Percentiles rank a stretch among this genome's conserved stretches.
phyloP scores from a whole-genome alignment of 2,888 invertebrate species.

The Thelaira solivaga region DNA sequence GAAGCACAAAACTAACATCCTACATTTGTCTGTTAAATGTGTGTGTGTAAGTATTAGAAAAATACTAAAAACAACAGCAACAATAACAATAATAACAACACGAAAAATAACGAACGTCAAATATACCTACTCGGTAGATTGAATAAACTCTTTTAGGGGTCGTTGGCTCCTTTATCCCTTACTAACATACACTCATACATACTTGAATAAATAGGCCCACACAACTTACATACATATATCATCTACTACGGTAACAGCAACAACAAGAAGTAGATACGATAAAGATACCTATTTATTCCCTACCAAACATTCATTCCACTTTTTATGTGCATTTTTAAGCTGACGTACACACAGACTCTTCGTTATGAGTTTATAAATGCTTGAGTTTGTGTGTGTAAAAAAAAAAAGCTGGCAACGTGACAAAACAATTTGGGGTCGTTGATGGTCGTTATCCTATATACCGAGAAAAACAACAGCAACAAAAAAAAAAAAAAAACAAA shows the following conservation, averaged over 20 bases:
- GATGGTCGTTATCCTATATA: conserved; percentile 76
- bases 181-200: conserved; percentile 17
- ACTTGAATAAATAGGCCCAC: conserved; percentile 1
- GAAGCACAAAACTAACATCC: conserved; percentile 24
- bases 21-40: conserved; percentile 24
- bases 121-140: conserved; percentile 7
- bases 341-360: no score
- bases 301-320: no score
- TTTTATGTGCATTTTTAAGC: no score
- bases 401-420: conserved; percentile 61
- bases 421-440: conserved; percentile 71
- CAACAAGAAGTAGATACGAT: neutral
- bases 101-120: neutral
- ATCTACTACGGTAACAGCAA: conserved; percentile 7
- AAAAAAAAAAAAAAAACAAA: neutral
- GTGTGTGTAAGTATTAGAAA: conserved; percentile 3
- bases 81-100: conserved; percentile 43
- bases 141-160: conserved; percentile 58
- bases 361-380: neutral
- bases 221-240: conserved; percentile 10
- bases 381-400: conserved; percentile 26
- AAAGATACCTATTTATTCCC: no score
- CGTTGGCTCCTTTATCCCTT: conserved; percentile 62
- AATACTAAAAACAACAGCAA: neutral
- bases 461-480: conserved; percentile 68